Evolutionary conservation across 2,888 invertebrate species (phyloP).

Genomic region (Lasioglossum marginatum): DNA sequence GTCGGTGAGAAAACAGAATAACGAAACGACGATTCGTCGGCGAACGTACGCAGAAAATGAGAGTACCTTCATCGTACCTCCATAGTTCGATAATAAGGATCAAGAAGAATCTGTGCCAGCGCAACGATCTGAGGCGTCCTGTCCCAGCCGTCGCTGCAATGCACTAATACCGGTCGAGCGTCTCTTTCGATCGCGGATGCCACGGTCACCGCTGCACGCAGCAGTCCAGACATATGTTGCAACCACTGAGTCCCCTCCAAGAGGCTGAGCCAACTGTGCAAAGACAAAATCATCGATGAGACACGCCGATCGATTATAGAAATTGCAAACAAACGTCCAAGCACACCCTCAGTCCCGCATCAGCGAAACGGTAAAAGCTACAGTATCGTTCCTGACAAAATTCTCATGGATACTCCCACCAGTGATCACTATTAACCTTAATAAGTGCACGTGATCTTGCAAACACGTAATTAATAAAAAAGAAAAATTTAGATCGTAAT

Average conservation of each 20-base stretch:
- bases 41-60: conserved; percentile 15
- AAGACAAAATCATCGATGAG: background rate
- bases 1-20: conserved; percentile 44
- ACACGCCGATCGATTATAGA: background rate
- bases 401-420: background rate
- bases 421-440: background rate
- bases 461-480: background rate
- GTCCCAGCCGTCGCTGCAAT: conserved; percentile 99
- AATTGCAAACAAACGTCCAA: background rate
- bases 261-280: conserved; percentile 93
- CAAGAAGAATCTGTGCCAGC: conserved; percentile 95
- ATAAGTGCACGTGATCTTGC: background rate
- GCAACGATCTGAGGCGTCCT: conserved; percentile 98
- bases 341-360: background rate
- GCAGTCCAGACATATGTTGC: conserved; percentile 93
- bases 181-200: conserved; percentile 92
- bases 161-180: conserved; percentile 96
- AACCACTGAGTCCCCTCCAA: conserved; percentile 97
- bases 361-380: background rate
- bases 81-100: conserved; percentile 97
- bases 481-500: background rate
- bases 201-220: conserved; percentile 92
- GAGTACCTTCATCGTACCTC: conserved; percentile 86
- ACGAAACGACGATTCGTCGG: conserved; percentile 19
- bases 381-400: background rate